Percentiles rank a stretch among this genome's conserved stretches.
These are phyloP conservation scores for Coenobita brevimanus DNA, from an alignment of 1,140 invertebrate genomes.

Conservation along the genomic window DNA sequence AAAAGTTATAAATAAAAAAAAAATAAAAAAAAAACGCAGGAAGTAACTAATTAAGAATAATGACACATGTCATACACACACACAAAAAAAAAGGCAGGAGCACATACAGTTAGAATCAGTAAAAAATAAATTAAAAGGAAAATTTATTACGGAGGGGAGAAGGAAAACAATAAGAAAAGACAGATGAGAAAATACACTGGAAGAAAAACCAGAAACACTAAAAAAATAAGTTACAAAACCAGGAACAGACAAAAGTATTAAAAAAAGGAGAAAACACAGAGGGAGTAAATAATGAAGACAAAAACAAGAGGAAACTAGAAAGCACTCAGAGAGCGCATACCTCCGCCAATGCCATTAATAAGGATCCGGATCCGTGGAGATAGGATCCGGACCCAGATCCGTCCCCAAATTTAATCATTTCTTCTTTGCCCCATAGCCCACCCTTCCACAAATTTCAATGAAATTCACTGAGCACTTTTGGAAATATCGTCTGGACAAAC, in stretches of 20 bases:
- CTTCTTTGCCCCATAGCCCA: too few species aligned
- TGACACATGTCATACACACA: not conserved
- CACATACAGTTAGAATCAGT: not conserved
- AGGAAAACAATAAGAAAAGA: not conserved
- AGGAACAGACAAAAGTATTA: not conserved
- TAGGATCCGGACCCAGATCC: too few species aligned
- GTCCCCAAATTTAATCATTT: too few species aligned
- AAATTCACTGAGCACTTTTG: too few species aligned
- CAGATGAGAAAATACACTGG: not conserved
- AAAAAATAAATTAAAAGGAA: not conserved
- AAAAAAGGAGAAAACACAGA: not conserved
- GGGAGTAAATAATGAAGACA: not conserved
- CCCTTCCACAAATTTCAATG: too few species aligned
- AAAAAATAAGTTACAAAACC: not conserved
- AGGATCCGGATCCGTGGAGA: too few species aligned
- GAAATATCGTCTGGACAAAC: too few species aligned
- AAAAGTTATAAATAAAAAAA: not conserved
- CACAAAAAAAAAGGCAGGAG: not conserved
- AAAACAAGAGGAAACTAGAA: slow-evolving; percentile 5
- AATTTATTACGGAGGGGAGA: not conserved
- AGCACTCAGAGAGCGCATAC: too few species aligned
- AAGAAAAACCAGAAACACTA: not conserved
- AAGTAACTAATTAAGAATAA: not conserved
- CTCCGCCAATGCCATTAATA: too few species aligned
- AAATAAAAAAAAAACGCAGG: not conserved